Evolutionary conservation across 2,797 vertebrate species (phyloP).

Genomic region (Propithecus perrieri): DNA sequence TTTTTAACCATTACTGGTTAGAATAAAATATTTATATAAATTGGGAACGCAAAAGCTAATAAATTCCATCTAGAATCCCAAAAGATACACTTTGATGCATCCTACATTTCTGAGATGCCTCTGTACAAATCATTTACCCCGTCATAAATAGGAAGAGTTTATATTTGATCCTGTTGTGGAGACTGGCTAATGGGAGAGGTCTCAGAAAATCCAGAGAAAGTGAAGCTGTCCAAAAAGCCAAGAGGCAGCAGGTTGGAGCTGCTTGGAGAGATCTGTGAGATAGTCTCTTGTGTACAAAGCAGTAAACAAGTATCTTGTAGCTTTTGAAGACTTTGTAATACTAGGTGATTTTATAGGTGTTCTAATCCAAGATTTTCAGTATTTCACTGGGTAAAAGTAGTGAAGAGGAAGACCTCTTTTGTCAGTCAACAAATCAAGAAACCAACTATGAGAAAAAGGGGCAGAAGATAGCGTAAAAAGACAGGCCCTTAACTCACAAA

Average conservation of each 20-base stretch:
- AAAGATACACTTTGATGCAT: conserved; percentile 1
- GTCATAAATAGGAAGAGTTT: conserved; percentile 7
- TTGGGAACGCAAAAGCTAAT: not conserved
- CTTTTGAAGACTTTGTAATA: conserved; percentile 3
- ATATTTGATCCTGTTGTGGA: not conserved
- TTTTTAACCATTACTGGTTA: conserved; percentile 42
- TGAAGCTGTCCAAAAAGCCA: not conserved
- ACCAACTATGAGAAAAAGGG: not conserved
- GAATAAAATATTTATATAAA: conserved; percentile 39
- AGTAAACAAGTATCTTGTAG: not conserved
- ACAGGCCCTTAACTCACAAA: not conserved
- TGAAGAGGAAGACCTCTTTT: not conserved
- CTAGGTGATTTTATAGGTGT: not conserved
- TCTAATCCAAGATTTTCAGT: not conserved
- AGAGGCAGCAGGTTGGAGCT: not conserved
- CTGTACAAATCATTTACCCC: not conserved
- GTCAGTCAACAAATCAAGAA: not conserved
- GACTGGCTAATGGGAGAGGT: not conserved
- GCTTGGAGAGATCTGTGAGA: not conserved
- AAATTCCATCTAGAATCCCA: not conserved
- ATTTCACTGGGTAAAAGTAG: not conserved
- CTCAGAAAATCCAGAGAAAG: conserved; percentile 11
- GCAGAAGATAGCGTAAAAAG: not conserved
- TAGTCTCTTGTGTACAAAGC: not conserved
- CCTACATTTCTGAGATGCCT: not conserved